These are phyloP conservation scores for Drosophila tropicalis DNA, from an alignment of 1,140 invertebrate genomes.

Conservation along the genomic window DNA sequence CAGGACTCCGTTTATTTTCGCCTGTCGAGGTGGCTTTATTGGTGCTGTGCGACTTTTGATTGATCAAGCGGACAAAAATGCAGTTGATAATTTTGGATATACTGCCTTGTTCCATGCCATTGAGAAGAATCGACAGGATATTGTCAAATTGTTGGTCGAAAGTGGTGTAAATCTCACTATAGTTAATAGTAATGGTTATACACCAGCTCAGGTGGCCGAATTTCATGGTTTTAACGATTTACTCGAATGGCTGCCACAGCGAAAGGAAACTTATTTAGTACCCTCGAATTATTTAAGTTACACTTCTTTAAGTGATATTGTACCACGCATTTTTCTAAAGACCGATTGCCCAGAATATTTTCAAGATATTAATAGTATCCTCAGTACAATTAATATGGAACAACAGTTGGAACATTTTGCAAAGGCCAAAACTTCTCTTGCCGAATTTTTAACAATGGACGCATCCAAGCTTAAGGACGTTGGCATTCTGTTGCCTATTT, in stretches of 20 bases:
- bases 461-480: slow-evolving; percentile 77
- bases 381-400: slow-evolving; percentile 78
- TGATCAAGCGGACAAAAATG: slow-evolving; percentile 77
- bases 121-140: slow-evolving; percentile 76
- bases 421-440: slow-evolving; percentile 76
- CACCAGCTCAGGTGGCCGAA: slow-evolving; percentile 82
- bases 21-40: slow-evolving; percentile 83
- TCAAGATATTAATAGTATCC: slow-evolving; percentile 80
- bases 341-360: slow-evolving; percentile 83
- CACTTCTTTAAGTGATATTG: slow-evolving; percentile 65
- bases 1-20: slow-evolving; percentile 84
- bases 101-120: slow-evolving; percentile 84
- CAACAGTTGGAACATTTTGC: slow-evolving; percentile 76
- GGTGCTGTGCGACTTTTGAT: slow-evolving; percentile 81
- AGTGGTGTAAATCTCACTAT: slow-evolving; percentile 73
- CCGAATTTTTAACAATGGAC: slow-evolving; percentile 82
- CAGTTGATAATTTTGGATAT: slow-evolving; percentile 84
- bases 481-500: slow-evolving; percentile 82
- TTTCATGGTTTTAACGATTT: slow-evolving; percentile 82
- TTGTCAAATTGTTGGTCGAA: slow-evolving; percentile 83
- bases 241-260: slow-evolving; percentile 78
- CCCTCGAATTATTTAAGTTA: slow-evolving; percentile 60
- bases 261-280: slow-evolving; percentile 56
- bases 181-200: slow-evolving; percentile 83
- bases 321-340: slow-evolving; percentile 76